Conservation (phyloP, 2,888 invertebrate species). For the Hipparchia sbordonii region DNA sequence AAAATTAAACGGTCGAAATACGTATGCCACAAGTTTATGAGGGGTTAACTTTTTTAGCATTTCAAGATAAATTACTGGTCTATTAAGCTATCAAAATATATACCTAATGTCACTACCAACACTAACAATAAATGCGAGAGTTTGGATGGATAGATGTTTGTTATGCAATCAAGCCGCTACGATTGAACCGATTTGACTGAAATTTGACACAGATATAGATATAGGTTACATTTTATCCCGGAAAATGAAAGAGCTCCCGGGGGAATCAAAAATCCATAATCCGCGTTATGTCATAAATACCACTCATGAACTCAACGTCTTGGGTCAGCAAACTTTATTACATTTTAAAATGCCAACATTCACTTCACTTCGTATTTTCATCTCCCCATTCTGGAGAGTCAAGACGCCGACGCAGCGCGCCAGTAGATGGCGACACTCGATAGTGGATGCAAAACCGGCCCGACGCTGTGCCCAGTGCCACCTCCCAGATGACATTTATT, state of each 20-base stretch:
- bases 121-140: too few relatives aligned
- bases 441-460: conserved; percentile 73
- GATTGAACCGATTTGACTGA: too few relatives aligned
- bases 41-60: neutral
- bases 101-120: too few relatives aligned
- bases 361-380: conserved; percentile 6
- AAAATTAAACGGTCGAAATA: conserved; percentile 11
- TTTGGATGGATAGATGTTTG: too few relatives aligned
- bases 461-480: conserved; percentile 51
- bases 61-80: conserved; percentile 6
- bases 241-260: too few relatives aligned
- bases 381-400: conserved; percentile 44
- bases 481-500: conserved; percentile 70
- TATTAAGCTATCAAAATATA: neutral
- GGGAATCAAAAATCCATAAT: too few relatives aligned
- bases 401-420: conserved; percentile 50
- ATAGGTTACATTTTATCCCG: too few relatives aligned
- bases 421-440: conserved; percentile 71
- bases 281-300: too few relatives aligned
- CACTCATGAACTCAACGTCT: neutral
- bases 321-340: neutral
- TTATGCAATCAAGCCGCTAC: too few relatives aligned
- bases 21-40: conserved; percentile 13
- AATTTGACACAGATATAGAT: too few relatives aligned
- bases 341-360: neutral